phyloP scores from a whole-genome alignment of 1,140 invertebrate genomes.

The Drosophila subpulchrella region DNA sequence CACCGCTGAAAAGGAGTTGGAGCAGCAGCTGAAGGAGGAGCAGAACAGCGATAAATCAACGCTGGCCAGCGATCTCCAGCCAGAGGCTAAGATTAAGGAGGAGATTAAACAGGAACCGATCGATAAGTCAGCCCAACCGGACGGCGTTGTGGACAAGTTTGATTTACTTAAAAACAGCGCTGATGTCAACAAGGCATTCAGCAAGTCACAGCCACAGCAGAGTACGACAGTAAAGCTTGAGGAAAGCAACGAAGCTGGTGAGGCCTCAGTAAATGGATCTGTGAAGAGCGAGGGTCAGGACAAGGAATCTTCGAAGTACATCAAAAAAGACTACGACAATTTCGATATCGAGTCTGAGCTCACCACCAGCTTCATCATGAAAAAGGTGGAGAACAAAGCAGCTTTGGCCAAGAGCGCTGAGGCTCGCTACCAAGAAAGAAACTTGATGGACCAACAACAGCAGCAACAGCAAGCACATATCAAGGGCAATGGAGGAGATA shows the following conservation, averaged over 20 bases:
- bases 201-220: slow-evolving; percentile 30
- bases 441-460: slow-evolving; percentile 41
- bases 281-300: slow-evolving; percentile 43
- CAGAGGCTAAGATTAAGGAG: slow-evolving; percentile 63
- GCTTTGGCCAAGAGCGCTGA: slow-evolving; percentile 23
- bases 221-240: slow-evolving; percentile 39
- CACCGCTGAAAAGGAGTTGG: slow-evolving; percentile 63
- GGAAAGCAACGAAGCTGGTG: slow-evolving; percentile 34
- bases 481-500: slow-evolving; percentile 42
- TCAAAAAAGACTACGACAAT: slow-evolving; percentile 81
- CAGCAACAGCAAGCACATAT: slow-evolving; percentile 51
- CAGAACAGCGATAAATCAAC: slow-evolving; percentile 8
- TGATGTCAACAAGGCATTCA: slow-evolving; percentile 64
- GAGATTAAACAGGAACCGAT: slow-evolving; percentile 73
- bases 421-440: slow-evolving; percentile 31
- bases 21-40: slow-evolving; percentile 52
- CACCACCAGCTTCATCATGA: slow-evolving; percentile 81
- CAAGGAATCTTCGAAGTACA: slow-evolving; percentile 30
- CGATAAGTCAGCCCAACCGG: slow-evolving; percentile 29
- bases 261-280: slow-evolving; percentile 35
- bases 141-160: slow-evolving; percentile 62
- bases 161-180: slow-evolving; percentile 75
- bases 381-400: slow-evolving; percentile 76
- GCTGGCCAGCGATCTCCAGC: neutral
- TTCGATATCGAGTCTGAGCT: slow-evolving; percentile 84